Conservation (phyloP, 2,113 vertebrate genomes). For the Mola mola region DNA sequence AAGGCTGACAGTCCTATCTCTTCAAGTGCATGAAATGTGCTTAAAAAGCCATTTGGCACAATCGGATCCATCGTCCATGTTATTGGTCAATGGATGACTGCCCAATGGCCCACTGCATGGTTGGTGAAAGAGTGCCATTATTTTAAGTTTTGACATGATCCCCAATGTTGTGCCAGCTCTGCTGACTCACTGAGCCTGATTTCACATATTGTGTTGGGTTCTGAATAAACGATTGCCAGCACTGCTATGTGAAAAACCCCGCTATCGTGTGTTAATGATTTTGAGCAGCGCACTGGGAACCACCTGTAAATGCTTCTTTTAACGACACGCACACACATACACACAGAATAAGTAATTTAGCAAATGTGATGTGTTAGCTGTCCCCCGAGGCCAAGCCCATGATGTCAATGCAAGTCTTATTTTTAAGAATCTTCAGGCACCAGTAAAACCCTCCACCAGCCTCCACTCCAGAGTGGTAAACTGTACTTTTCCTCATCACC, state of each 20-base stretch:
- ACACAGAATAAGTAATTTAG: slow-evolving; percentile 41
- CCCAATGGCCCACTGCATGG: slow-evolving; percentile 10
- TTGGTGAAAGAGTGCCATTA: slow-evolving; percentile 2
- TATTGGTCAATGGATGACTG: slow-evolving; percentile 29
- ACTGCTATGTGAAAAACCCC: slow-evolving; percentile 3
- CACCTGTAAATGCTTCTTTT: slow-evolving; percentile 20
- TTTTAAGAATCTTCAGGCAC: slow-evolving; percentile 56
- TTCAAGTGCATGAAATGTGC: slow-evolving; percentile 52
- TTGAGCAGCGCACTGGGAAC: not conserved
- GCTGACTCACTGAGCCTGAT: slow-evolving; percentile 10
- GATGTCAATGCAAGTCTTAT: slow-evolving; percentile 30
- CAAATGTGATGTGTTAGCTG: slow-evolving; percentile 61
- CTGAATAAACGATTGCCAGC: not conserved
- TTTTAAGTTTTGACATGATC: slow-evolving; percentile 32
- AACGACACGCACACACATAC: slow-evolving; percentile 38
- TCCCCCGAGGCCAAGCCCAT: slow-evolving; percentile 34
- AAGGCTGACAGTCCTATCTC: slow-evolving; percentile 37
- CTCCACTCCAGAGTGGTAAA: slow-evolving; percentile 14
- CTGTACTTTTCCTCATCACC: slow-evolving; percentile 1
- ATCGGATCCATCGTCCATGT: slow-evolving; percentile 29
- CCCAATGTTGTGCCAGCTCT: slow-evolving; percentile 9
- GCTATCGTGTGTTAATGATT: slow-evolving; percentile 1
- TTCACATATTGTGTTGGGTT: not conserved
- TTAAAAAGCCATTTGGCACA: slow-evolving; percentile 52
- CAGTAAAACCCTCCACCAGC: slow-evolving; percentile 38